A percentile compares a stretch with the other conserved stretches of the same genome.
phyloP scores from a whole-genome alignment of 2,888 invertebrate genomes.

The Rhagium mordax region DNA sequence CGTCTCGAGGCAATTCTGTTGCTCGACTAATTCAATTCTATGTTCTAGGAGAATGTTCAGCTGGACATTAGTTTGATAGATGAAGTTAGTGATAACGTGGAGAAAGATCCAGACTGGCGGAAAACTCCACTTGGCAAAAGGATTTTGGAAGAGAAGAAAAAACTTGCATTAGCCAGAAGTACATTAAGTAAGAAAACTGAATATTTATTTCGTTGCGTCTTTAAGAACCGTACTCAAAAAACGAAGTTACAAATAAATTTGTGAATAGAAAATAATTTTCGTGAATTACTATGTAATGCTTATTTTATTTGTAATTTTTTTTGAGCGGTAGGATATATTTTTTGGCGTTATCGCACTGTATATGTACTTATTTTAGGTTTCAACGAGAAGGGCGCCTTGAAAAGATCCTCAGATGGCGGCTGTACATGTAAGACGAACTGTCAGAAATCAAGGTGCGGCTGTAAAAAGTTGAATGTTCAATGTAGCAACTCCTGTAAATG shows the following conservation, averaged over 20 bases:
- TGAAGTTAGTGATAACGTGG: conserved; percentile 68
- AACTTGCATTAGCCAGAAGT: conserved; percentile 27
- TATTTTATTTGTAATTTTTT: no score
- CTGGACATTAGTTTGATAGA: conserved; percentile 53
- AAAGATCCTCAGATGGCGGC: conserved; percentile 75
- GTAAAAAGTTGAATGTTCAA: conserved; percentile 71
- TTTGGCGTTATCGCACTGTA: no score
- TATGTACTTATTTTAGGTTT: conserved; percentile 12
- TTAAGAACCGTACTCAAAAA: no score
- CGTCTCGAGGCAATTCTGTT: no score
- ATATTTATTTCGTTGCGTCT: not conserved
- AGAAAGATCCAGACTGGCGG: conserved; percentile 80
- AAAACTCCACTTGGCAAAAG: conserved; percentile 77
- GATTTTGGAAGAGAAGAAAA: conserved; percentile 51
- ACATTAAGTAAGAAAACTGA: conserved; percentile 36
- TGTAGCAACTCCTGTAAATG: conserved; percentile 75
- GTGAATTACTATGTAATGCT: no score
- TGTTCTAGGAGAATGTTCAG: conserved; percentile 52
- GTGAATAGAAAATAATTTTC: no score
- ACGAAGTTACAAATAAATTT: no score
- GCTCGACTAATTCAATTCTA: not conserved
- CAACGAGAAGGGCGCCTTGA: conserved; percentile 55
- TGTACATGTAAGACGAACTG: conserved; percentile 78
- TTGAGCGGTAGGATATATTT: no score
- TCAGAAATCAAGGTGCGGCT: conserved; percentile 74